Evolutionary conservation across 2,113 vertebrate genomes (phyloP).

Genomic region (Actenoides lindsayi): DNA sequence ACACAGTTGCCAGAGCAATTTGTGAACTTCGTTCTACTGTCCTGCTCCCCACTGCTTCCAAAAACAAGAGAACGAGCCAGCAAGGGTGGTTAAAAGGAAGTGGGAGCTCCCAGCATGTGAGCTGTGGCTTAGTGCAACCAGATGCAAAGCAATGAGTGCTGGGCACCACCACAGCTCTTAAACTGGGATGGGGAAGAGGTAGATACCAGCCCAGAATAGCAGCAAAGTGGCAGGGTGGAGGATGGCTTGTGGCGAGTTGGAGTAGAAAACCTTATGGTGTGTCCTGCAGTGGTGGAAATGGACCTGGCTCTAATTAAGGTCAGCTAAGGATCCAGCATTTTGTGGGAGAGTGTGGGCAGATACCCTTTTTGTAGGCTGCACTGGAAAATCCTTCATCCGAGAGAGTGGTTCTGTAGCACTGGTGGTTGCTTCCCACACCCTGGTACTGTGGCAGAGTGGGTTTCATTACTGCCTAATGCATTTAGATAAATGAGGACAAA

Average conservation of each 20-base stretch:
- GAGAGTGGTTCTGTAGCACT: neutral
- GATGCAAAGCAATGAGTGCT: neutral
- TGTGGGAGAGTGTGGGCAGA: neutral
- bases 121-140: neutral
- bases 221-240: neutral
- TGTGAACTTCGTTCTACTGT: neutral
- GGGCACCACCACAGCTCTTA: neutral
- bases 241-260: neutral
- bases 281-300: neutral
- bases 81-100: neutral
- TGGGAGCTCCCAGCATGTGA: neutral
- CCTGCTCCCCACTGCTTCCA: neutral
- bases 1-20: neutral
- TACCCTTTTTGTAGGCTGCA: neutral
- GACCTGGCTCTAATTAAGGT: neutral
- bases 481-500: slow-evolving; percentile 21
- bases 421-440: neutral
- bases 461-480: neutral
- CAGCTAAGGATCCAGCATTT: neutral
- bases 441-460: neutral
- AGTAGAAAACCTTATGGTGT: neutral
- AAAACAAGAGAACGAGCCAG: fast-evolving
- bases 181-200: neutral
- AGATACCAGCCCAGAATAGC: neutral
- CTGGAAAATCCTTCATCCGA: neutral